A percentile compares a stretch with the other conserved stretches of the same genome.
Conservation (phyloP, 53 echinoderm and acorn worm species). For the Astropecten irregularis region DNA sequence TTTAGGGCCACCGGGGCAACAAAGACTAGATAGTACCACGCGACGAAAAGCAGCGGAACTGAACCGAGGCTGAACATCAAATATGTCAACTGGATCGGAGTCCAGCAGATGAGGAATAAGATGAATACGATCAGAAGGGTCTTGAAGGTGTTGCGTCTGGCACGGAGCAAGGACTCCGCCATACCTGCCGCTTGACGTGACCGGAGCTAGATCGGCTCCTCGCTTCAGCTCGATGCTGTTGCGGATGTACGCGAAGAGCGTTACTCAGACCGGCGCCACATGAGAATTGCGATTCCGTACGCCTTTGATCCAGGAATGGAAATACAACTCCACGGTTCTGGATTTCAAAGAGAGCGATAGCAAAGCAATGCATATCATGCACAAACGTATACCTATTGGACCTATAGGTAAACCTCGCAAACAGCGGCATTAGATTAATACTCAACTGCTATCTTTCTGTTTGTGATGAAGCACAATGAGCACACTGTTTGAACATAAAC, state of each 20-base stretch:
- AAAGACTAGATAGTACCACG: background rate
- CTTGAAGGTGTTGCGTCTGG: constrained; percentile 36
- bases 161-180: background rate
- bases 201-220: no score
- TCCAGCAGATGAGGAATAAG: constrained; percentile 20
- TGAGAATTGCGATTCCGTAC: constrained; percentile 60
- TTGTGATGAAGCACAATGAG: no score
- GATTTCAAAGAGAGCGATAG: background rate
- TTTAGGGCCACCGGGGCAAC: constrained; percentile 15
- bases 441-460: no score
- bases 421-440: no score
- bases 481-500: constrained; percentile 8
- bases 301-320: background rate
- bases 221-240: constrained; percentile 41
- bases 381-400: background rate
- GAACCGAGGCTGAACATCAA: background rate
- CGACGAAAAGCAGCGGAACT: background rate
- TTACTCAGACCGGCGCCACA: constrained; percentile 64
- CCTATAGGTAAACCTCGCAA: background rate
- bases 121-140: constrained; percentile 38
- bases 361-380: background rate
- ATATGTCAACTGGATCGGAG: background rate
- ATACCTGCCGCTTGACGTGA: background rate
- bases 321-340: background rate
- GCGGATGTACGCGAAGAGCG: constrained; percentile 72